Percentiles rank a stretch among this genome's conserved stretches.
These are phyloP conservation scores for Chrysomallon squamiferum DNA, from an alignment of 1,140 invertebrate species.

Conservation along the genomic window DNA sequence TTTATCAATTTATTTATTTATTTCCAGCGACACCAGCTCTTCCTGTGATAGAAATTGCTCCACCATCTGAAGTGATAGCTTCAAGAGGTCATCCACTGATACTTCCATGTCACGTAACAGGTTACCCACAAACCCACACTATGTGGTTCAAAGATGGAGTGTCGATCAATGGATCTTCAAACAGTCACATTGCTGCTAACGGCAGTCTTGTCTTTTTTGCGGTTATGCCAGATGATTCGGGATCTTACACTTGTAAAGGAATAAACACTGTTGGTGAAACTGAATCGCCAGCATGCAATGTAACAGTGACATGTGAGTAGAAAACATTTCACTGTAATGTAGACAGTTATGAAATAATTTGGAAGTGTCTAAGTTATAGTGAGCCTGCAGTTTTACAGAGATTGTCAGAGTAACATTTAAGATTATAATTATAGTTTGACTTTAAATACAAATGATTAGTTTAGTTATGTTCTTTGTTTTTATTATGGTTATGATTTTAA, in stretches of 20 bases:
- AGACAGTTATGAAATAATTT: background rate
- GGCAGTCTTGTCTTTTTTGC: slow-evolving; percentile 28
- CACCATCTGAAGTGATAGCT: slow-evolving; percentile 21
- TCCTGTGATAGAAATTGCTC: slow-evolving; percentile 21
- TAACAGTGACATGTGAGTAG: slow-evolving; percentile 45
- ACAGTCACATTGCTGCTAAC: slow-evolving; percentile 28
- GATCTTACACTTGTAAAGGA: slow-evolving; percentile 43
- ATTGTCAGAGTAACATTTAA: too few species aligned
- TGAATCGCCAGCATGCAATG: slow-evolving; percentile 18
- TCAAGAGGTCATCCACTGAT: slow-evolving; percentile 17
- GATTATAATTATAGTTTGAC: too few species aligned
- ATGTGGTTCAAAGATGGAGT: slow-evolving; percentile 34
- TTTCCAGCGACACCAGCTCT: background rate
- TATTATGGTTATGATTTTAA: too few species aligned
- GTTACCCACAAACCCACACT: slow-evolving; percentile 32
- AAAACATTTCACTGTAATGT: background rate
- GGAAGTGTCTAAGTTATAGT: background rate
- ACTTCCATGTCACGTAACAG: slow-evolving; percentile 33
- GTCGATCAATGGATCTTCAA: slow-evolving; percentile 8
- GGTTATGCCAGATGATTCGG: slow-evolving; percentile 20
- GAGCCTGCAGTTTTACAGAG: background rate
- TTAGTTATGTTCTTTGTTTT: too few species aligned
- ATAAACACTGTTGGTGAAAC: slow-evolving; percentile 31
- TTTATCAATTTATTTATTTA: too few species aligned
- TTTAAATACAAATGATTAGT: too few species aligned